Evolutionary conservation across 2,888 invertebrate genomes (phyloP).

Genomic region (Hybos culiciformis): DNA sequence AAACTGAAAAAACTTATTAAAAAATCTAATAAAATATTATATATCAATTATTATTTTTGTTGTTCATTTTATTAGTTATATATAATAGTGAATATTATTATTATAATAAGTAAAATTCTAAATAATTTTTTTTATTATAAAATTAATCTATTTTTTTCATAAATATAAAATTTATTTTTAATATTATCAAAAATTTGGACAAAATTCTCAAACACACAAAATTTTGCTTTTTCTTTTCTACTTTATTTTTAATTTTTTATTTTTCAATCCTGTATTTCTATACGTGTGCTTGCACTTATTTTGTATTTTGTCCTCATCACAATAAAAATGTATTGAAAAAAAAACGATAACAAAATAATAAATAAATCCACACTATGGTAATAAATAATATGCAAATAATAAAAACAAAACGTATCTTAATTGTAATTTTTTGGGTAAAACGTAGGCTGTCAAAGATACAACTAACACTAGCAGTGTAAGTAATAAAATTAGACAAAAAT

Average conservation of each 20-base stretch:
- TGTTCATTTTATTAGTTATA: conserved; percentile 7
- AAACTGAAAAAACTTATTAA: not conserved
- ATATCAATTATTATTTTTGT: not conserved
- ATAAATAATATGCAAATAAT: too few species aligned
- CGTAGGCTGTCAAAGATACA: conserved; percentile 56
- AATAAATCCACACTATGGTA: too few species aligned
- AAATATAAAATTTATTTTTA: not conserved
- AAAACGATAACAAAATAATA: conserved; percentile 17
- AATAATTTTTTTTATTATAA: not conserved
- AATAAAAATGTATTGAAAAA: conserved; percentile 18
- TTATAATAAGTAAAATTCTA: not conserved
- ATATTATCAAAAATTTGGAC: not conserved
- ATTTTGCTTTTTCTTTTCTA: not conserved
- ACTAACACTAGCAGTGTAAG: conserved; percentile 55
- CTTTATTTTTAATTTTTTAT: not conserved
- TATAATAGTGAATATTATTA: not conserved
- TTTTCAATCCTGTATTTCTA: not conserved
- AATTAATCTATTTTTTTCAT: not conserved
- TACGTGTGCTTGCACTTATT: conserved; percentile 10
- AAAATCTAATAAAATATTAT: not conserved
- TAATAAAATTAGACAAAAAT: conserved; percentile 22
- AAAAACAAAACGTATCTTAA: too few species aligned
- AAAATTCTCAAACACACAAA: not conserved
- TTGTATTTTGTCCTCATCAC: conserved; percentile 8
- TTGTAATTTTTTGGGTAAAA: conserved; percentile 16